Conservation (phyloP, 2,888 invertebrate species). For the Heliconius aoede region DNA sequence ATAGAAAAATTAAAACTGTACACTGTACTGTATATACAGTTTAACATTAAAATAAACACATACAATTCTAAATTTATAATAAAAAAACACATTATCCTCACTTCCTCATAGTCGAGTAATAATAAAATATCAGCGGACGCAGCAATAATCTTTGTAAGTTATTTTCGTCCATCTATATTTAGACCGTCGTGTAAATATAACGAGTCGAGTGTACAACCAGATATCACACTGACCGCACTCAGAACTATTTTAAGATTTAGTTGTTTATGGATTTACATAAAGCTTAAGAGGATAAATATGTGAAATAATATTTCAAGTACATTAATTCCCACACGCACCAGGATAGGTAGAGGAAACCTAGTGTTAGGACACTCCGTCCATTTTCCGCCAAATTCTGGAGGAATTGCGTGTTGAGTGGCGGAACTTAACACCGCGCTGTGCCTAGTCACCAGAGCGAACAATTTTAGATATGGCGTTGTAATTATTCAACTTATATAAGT, state of each 20-base stretch:
- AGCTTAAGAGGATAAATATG: conserved; percentile 34
- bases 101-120: conserved; percentile 10
- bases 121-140: conserved; percentile 43
- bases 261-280: conserved; percentile 65
- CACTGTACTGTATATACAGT: too few species aligned
- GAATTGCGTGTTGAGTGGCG: too few species aligned
- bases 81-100: conserved; percentile 1
- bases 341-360: too few species aligned
- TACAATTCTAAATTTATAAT: not conserved
- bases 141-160: conserved; percentile 49
- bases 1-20: too few species aligned
- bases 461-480: too few species aligned
- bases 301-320: too few species aligned
- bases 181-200: conserved; percentile 62
- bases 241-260: conserved; percentile 70
- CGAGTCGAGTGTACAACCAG: conserved; percentile 68
- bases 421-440: too few species aligned
- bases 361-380: too few species aligned
- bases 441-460: too few species aligned
- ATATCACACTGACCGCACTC: conserved; percentile 69
- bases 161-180: conserved; percentile 63
- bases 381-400: too few species aligned
- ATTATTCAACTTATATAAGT: too few species aligned
- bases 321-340: too few species aligned
- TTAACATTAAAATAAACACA: not conserved